Evolutionary conservation across 2,113 vertebrate species (phyloP), one percentile per base, ranked within the genome.

Genomic region (Acrocephalus kingi): DNA sequence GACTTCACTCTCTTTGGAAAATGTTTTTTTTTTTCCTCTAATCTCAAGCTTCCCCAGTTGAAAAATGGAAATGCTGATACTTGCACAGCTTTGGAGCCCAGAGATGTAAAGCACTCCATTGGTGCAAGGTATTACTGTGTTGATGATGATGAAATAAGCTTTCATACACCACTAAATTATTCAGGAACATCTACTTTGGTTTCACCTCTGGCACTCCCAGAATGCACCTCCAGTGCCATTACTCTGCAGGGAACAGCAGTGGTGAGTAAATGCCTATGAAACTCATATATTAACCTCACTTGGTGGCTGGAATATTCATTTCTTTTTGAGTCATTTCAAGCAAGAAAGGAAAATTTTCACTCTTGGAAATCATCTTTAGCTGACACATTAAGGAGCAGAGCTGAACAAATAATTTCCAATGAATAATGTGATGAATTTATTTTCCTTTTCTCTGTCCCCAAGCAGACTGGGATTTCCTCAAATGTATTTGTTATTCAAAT

Each of bases 241-340:
- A 96, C 93, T 96, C 94, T 95, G 94, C 94, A 87, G 93, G 96
- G 93, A 96, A 64, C 94, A 92, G 93, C 83, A 46, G 52, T 45
- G 52, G 55, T 94, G 96, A 95, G 93, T 94, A 96, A 97, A 95
- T 93, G 96, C 73, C 93, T 93, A 88, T 93, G 93, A 93, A 95
- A 89, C 82, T 95, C 93, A 78, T 95, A 95, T 92, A 96, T 97
- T 96, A 96, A 96, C 95, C 83, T 97, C 93, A 92, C 93, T 96
- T 96, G 95, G 94, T 95, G 96, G 83, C 92, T 97, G 90, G 96
- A 96, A 96, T 97, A 95, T 96, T 96, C 85, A 94, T 96, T 96
- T 96, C 87, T 96, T 88, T 68, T 68, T 30, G 61, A 96, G 92
- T 86, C 96, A 90, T 93, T 97, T 88, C 89, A 51, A 94, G 90